A percentile compares a stretch with the other conserved stretches of the same genome.
These are phyloP conservation scores for Tyto alba DNA, from an alignment of 2,113 vertebrate genomes.

Conservation along the genomic window DNA sequence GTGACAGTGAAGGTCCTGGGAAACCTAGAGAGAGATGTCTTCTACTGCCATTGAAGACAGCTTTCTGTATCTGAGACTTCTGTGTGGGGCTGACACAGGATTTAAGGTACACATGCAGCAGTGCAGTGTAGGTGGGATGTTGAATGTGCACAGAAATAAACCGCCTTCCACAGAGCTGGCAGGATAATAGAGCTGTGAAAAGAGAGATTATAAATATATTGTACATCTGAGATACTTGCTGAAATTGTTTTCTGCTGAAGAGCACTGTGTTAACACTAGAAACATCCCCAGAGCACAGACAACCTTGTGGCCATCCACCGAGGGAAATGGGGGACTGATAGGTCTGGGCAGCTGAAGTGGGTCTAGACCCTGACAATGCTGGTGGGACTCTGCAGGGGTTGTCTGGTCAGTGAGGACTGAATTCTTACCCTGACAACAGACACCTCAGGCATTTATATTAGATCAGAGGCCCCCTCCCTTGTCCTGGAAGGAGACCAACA, in stretches of 20 bases:
- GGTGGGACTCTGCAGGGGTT: neutral
- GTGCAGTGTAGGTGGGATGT: neutral
- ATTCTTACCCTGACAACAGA: neutral
- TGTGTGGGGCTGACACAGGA: rapidly evolving
- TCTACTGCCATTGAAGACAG: neutral
- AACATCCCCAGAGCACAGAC: neutral
- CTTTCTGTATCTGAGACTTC: neutral
- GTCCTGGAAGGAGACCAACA: neutral
- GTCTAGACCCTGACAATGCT: neutral
- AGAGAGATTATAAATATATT: neutral
- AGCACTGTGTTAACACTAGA: neutral
- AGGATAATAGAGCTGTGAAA: neutral
- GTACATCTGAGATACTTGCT: neutral
- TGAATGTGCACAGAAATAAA: neutral
- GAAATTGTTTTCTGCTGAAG: neutral
- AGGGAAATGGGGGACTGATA: neutral
- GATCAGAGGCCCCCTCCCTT: neutral
- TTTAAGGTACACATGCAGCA: neutral
- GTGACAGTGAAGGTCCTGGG: neutral
- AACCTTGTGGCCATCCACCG: no score
- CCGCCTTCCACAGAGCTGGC: rapidly evolving
- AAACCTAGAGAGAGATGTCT: neutral
- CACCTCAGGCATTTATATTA: neutral
- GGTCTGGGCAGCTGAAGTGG: neutral
- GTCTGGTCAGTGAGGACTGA: neutral